Evolutionary conservation across 1,140 invertebrate species (phyloP).

Genomic region (Polyergus mexicanus): DNA sequence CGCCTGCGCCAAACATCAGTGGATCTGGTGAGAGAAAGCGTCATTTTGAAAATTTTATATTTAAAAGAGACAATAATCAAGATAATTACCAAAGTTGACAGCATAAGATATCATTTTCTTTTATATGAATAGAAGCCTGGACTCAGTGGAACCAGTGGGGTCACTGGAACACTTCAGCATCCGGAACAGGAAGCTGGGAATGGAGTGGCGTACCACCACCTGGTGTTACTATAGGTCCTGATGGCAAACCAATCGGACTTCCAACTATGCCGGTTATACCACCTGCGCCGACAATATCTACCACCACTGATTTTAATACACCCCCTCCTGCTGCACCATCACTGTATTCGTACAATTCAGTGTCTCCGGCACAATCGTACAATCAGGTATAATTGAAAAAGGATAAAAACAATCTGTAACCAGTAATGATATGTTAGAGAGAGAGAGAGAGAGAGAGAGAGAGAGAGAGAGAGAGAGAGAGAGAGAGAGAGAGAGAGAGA

Average conservation of each 20-base stretch:
- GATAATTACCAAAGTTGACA: no score
- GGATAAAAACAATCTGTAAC: constrained; percentile 3
- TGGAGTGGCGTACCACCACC: constrained; percentile 84
- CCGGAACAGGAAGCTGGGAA: constrained; percentile 85
- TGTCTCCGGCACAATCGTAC: constrained; percentile 79
- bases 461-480: no score
- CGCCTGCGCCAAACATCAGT: constrained; percentile 85
- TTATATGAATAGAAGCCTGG: constrained; percentile 85
- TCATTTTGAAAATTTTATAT: background rate
- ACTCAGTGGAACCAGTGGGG: constrained; percentile 89
- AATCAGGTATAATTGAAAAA: constrained; percentile 76
- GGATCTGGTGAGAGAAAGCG: constrained; percentile 77
- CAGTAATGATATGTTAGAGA: background rate
- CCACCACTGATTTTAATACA: constrained; percentile 79
- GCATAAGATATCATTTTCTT: background rate
- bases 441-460: no score
- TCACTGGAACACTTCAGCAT: constrained; percentile 78
- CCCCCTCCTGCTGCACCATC: constrained; percentile 82
- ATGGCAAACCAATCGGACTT: constrained; percentile 85
- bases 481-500: no score
- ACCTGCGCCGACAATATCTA: constrained; percentile 83
- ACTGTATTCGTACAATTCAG: constrained; percentile 84
- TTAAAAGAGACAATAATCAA: background rate
- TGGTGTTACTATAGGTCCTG: constrained; percentile 81
- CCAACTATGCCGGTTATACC: constrained; percentile 81